Percentiles rank a stretch among this genome's conserved stretches.
Evolutionary conservation across 2,113 vertebrate genomes (phyloP).

Genomic region (Gavia stellata): DNA sequence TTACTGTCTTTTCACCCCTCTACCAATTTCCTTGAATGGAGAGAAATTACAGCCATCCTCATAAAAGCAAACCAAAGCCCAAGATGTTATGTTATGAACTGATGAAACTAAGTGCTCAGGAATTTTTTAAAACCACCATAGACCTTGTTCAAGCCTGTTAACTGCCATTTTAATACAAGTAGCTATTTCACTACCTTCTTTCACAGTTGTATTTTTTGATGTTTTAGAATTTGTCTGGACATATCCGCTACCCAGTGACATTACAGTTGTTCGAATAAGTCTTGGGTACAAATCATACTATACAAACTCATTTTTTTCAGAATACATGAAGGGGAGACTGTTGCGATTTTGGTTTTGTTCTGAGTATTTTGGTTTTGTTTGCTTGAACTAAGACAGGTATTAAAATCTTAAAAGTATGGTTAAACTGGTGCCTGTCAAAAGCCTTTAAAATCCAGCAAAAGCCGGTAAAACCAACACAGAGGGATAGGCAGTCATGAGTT

Average conservation of each 20-base stretch:
- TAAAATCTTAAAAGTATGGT: neutral
- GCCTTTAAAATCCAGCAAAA: neutral
- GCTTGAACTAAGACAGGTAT: neutral
- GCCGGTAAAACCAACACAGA: neutral
- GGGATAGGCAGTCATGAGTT: neutral
- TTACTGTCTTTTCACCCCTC: neutral
- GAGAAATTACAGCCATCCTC: neutral
- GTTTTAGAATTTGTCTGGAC: neutral
- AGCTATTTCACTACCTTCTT: neutral
- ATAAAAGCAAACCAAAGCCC: neutral
- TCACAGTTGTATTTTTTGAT: neutral
- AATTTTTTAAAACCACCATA: neutral
- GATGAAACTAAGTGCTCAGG: neutral
- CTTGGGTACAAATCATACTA: neutral
- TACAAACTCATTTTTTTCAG: neutral
- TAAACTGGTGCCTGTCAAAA: neutral
- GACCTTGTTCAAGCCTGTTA: slow-evolving; percentile 7
- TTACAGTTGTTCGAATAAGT: neutral
- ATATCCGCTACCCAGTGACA: neutral
- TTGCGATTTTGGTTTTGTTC: neutral
- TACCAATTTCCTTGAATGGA: neutral
- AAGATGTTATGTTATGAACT: neutral
- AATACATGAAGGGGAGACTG: neutral
- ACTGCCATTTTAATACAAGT: neutral
- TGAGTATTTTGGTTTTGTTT: neutral